Base-by-base conservation (phyloP, 2,888 invertebrate genomes). In the Hylaea fasciaria region DNA sequence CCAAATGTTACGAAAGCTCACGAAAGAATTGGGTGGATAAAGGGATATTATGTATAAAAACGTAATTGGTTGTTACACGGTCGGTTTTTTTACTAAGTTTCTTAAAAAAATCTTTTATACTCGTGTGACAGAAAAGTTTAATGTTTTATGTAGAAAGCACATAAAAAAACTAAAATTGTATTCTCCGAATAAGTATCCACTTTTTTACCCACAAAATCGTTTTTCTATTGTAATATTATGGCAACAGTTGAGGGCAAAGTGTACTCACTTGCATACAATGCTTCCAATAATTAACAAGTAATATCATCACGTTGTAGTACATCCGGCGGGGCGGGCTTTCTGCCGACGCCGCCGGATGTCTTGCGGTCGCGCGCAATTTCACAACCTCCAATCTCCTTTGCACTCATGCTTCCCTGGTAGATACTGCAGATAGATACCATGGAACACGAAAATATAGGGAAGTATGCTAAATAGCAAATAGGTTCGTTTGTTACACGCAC, bases 291-390 rank as follows among this genome's bases (percentile, higher is more conserved):
- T 39, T 78, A 75, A 77, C 75, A 80, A 78, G 78, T 82, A 83
- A 86, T 82, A 83, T 85, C 84, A 79, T 83, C 83, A 78, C 80
- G 87, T 87, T 86, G 86, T 86, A 81, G 44, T 81, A 86, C 89
- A 89, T 90, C 90, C 91, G 89, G 86, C 76, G 79, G 72, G 76
- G 71, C 73, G 74, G 53, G 72, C 64, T 67, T 65, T 66, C 63
- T 65, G 55, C 53, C 81, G 59, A 86, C 87, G 82, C 89, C 87
- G 82, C 89, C 91, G 91, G 91, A 91, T 89, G 89, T 90, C 89
- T 91, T 92, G 91, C 83, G 91, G 91, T 92, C 89, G 84, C 88
- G 87, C 87, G 87, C 87, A 89, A 90, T 91, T 91, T 91, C 90
- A 89, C 88, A 88, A 89, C 86, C 86, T 86, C 81, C 78, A 77